Evolutionary conservation across 2,797 vertebrate species (phyloP).

Genomic region (Sebastes iracundus): DNA sequence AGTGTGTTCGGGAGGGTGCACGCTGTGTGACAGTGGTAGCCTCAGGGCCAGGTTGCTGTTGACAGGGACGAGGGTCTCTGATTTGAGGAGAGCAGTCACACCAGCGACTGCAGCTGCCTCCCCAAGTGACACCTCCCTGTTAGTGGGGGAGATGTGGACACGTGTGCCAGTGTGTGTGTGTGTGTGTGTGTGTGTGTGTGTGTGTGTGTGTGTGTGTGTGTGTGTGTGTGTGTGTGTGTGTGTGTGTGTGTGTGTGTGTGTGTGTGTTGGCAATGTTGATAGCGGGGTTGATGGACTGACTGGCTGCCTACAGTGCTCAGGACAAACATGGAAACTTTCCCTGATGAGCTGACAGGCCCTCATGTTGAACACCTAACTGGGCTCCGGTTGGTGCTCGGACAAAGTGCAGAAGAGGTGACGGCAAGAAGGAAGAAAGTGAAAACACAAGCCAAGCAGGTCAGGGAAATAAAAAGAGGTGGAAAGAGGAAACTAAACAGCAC

Average conservation of each 20-base stretch:
- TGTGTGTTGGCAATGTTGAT: constrained; percentile 57
- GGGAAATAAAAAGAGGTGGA: constrained; percentile 30
- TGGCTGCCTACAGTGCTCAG: constrained; percentile 92
- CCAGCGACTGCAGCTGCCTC: constrained; percentile 94
- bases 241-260: constrained; percentile 40
- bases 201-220: constrained; percentile 36
- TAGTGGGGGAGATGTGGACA: constrained; percentile 74
- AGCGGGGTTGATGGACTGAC: constrained; percentile 77
- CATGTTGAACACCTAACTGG: constrained; percentile 85
- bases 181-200: constrained; percentile 37
- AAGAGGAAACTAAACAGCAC: constrained; percentile 44
- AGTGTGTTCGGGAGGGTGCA: constrained; percentile 67
- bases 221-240: constrained; percentile 29
- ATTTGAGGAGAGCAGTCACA: constrained; percentile 98
- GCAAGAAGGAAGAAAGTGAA: constrained; percentile 32
- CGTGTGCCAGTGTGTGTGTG: constrained; percentile 38
- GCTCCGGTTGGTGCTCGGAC: constrained; percentile 84
- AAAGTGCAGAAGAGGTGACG: constrained; percentile 64
- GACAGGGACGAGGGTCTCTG: constrained; percentile 96
- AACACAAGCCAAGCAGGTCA: constrained; percentile 50
- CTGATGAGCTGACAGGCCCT: constrained; percentile 98
- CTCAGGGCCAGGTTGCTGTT: constrained; percentile 96
- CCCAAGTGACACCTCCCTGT: constrained; percentile 92
- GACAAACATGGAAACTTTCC: constrained; percentile 93
- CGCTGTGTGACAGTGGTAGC: constrained; percentile 96